phyloP scores from a whole-genome alignment of 2,113 vertebrate genomes.

The Trichechus manatus region DNA sequence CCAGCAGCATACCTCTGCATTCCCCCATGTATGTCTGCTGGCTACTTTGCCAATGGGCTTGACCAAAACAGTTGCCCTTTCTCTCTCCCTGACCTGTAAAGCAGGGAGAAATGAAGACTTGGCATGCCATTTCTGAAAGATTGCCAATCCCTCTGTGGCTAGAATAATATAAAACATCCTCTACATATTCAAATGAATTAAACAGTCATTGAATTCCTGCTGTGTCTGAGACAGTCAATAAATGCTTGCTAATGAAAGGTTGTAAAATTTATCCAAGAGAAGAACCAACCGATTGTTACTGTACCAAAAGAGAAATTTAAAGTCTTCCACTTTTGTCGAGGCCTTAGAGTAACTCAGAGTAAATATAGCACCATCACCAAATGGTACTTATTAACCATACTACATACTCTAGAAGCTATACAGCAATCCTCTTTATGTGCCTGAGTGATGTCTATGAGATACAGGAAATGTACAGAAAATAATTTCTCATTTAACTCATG shows the following conservation, averaged over 20 bases:
- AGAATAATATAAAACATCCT: background rate
- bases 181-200: background rate
- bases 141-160: background rate
- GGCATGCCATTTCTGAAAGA: background rate
- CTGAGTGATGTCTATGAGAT: background rate
- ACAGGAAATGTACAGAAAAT: background rate
- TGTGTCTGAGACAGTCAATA: background rate
- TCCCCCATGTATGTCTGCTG: background rate
- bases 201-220: conserved; percentile 20
- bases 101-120: background rate
- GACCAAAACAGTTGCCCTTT: background rate
- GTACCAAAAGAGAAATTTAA: background rate
- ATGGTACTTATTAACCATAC: conserved; percentile 5
- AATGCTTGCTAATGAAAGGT: conserved; percentile 13
- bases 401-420: background rate
- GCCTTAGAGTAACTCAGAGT: background rate
- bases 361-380: conserved; percentile 14
- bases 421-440: background rate
- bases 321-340: background rate
- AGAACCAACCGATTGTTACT: background rate
- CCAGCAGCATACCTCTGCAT: background rate
- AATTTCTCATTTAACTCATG: background rate
- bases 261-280: background rate
- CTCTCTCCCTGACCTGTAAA: conserved; percentile 1
- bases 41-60: background rate